phyloP scores from a whole-genome alignment of 2,888 invertebrate genomes.

The Himalopsyche japonica region DNA sequence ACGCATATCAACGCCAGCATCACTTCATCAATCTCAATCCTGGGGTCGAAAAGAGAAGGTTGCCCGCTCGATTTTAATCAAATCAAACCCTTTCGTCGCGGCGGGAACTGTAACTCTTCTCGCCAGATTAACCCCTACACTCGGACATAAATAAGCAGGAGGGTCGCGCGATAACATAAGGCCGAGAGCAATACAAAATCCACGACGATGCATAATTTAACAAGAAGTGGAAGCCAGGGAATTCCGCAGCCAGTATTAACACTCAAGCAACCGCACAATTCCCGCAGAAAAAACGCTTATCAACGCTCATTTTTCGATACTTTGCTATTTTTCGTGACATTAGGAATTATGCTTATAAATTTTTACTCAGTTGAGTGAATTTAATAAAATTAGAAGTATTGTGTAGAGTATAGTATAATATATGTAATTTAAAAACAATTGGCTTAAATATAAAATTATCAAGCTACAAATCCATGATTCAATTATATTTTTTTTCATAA shows the following conservation, averaged over 20 bases:
- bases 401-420: no score
- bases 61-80: conserved; percentile 1
- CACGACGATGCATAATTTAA: conserved; percentile 26
- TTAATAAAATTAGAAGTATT: no score
- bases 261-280: no score
- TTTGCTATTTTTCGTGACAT: no score
- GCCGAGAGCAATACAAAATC: conserved; percentile 22
- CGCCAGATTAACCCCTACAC: conserved; percentile 34
- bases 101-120: conserved; percentile 31
- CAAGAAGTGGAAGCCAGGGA: background rate
- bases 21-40: background rate
- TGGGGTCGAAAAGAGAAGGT: background rate
- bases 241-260: background rate
- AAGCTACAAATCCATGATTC: no score
- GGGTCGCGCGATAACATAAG: conserved; percentile 25
- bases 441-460: no score
- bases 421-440: no score
- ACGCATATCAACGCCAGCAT: background rate
- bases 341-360: no score
- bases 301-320: no score
- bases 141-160: conserved; percentile 28
- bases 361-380: no score
- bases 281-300: no score
- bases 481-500: no score
- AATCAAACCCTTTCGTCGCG: conserved; percentile 14